Conservation (phyloP, 2,797 vertebrate genomes). For the Onychomys arenicola region DNA sequence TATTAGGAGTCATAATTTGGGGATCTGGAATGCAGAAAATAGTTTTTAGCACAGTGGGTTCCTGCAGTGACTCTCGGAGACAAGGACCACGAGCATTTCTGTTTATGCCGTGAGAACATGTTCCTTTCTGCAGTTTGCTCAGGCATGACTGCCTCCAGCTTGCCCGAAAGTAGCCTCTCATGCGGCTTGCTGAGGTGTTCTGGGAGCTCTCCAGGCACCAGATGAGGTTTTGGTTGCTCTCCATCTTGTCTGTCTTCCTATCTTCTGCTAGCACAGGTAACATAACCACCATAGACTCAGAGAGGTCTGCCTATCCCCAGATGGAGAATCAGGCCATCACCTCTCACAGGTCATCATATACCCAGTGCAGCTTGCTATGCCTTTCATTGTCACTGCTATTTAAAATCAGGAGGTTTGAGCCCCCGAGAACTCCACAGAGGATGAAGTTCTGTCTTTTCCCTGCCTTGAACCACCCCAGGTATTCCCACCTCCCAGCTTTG, state of each 20-base stretch:
- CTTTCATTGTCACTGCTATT: too few relatives aligned
- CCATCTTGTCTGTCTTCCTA: background rate
- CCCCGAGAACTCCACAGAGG: background rate
- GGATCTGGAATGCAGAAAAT: background rate
- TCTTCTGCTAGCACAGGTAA: too few relatives aligned
- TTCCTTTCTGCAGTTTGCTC: rapidly evolving
- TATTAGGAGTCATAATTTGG: background rate
- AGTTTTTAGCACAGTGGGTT: background rate
- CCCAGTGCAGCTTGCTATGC: background rate
- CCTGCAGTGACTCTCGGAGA: too few relatives aligned
- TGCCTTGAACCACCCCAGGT: too few relatives aligned
- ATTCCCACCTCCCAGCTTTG: rapidly evolving
- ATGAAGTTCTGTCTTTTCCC: background rate
- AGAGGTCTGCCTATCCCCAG: too few relatives aligned
- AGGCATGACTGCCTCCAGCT: rapidly evolving
- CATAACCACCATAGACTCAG: background rate
- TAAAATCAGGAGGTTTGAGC: rapidly evolving
- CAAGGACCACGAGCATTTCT: background rate
- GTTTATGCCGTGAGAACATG: background rate
- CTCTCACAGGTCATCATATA: rapidly evolving
- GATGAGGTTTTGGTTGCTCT: background rate
- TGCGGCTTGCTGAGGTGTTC: background rate
- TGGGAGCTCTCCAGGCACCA: too few relatives aligned
- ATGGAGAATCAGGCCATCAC: background rate
- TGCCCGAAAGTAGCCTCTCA: background rate